These are phyloP conservation scores for Pyrrhia umbra DNA, from an alignment of 2,888 invertebrate species.

Conservation along the genomic window DNA sequence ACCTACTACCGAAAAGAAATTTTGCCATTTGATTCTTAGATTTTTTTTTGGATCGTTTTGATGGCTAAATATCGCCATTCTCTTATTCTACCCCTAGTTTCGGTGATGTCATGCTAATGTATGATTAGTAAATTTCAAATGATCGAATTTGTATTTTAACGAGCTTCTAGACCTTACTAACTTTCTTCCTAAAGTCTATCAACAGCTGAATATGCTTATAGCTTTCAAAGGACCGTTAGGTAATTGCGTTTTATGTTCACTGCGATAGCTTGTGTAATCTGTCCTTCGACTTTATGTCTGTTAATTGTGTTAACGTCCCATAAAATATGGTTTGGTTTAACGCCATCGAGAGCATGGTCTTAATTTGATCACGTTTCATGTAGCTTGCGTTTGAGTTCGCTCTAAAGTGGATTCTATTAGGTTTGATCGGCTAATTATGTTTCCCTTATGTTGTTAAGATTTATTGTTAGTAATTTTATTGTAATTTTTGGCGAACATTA, in stretches of 20 bases:
- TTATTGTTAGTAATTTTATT: no score
- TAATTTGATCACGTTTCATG: constrained; percentile 37
- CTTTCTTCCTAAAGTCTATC: constrained; percentile 70
- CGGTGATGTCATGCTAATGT: no score
- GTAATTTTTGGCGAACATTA: constrained; percentile 10
- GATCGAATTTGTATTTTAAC: no score
- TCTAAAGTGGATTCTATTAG: constrained; percentile 7
- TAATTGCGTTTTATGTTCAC: constrained; percentile 76
- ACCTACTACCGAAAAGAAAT: no score
- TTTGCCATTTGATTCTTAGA: no score
- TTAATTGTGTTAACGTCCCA: constrained; percentile 67
- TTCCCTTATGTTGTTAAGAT: neutral
- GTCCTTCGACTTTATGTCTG: constrained; percentile 57
- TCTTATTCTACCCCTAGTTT: no score
- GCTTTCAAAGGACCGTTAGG: constrained; percentile 76
- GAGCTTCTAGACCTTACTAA: no score
- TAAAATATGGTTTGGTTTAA: constrained; percentile 53
- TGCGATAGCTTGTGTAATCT: constrained; percentile 72
- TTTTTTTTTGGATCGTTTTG: no score
- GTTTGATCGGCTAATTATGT: neutral
- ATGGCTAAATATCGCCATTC: no score
- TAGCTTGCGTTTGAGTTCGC: constrained; percentile 6
- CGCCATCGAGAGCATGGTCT: constrained; percentile 28
- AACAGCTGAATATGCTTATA: constrained; percentile 72
- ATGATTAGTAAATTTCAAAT: no score